These are phyloP conservation scores for Scrobipalpa atriplicella DNA, from an alignment of 2,888 invertebrate genomes.

Conservation along the genomic window DNA sequence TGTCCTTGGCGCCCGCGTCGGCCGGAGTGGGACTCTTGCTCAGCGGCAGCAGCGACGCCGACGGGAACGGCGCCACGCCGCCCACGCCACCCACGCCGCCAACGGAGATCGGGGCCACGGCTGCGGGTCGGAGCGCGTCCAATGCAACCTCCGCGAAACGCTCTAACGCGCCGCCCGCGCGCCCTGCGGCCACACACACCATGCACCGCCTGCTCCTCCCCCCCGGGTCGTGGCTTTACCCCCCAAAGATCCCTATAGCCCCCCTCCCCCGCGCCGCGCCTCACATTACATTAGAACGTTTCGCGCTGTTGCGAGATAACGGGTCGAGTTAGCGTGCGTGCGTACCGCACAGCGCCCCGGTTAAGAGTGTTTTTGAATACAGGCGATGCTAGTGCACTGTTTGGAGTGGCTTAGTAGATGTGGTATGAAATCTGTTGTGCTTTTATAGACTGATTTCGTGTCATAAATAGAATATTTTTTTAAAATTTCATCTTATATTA, in stretches of 20 bases:
- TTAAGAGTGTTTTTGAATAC: constrained; percentile 17
- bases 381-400: constrained; percentile 46
- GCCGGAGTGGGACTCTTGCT: constrained; percentile 92
- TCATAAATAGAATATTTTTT: neutral
- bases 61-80: constrained; percentile 84
- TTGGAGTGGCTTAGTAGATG: neutral
- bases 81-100: constrained; percentile 77
- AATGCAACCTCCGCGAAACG: constrained; percentile 90
- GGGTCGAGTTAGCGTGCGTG: constrained; percentile 45
- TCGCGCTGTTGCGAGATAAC: constrained; percentile 68
- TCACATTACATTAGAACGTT: constrained; percentile 68
- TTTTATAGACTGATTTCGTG: neutral
- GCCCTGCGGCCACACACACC: constrained; percentile 59
- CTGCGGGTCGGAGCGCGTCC: constrained; percentile 85
- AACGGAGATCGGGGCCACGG: constrained; percentile 90
- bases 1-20: constrained; percentile 89
- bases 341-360: constrained; percentile 40
- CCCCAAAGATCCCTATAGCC: constrained; percentile 36
- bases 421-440: neutral
- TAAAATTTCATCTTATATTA: too few species aligned
- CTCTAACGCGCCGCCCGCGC: constrained; percentile 84
- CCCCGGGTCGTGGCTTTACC: constrained; percentile 8
- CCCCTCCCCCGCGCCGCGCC: constrained; percentile 32
- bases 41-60: constrained; percentile 84
- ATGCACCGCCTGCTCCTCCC: constrained; percentile 23